phyloP scores from a whole-genome alignment of 2,113 vertebrate species.

The Paradoxurus hermaphroditus region DNA sequence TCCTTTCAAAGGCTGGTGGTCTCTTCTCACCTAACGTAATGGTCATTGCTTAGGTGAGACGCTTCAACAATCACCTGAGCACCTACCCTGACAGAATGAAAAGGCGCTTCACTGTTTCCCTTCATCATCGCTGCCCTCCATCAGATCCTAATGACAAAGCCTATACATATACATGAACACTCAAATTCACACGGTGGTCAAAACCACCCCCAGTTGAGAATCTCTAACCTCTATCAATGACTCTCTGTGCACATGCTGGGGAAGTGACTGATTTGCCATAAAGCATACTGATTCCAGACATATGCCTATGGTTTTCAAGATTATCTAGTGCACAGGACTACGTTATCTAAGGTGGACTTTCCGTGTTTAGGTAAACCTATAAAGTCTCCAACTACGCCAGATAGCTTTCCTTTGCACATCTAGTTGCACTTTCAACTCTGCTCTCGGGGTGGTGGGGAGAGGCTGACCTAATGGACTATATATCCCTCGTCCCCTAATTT shows the following conservation, averaged over 20 bases:
- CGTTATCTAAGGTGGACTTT: background rate
- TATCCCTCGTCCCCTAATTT: background rate
- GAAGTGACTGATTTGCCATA: background rate
- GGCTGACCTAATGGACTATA: background rate
- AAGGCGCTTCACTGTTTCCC: background rate
- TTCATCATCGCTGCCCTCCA: background rate
- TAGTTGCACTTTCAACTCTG: background rate
- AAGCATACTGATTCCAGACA: background rate
- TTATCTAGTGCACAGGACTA: background rate
- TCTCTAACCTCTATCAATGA: background rate
- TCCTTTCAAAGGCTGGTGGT: constrained; percentile 20
- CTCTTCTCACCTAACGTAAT: background rate
- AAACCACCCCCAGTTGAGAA: background rate
- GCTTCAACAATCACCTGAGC: background rate
- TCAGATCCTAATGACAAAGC: background rate
- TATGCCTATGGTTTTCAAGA: background rate
- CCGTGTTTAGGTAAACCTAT: background rate
- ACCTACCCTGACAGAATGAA: background rate
- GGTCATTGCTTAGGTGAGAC: background rate
- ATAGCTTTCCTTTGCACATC: background rate
- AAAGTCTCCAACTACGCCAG: background rate
- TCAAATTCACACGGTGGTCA: background rate
- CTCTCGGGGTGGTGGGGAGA: background rate
- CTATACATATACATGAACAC: background rate
- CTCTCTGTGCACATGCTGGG: background rate